phyloP scores from a whole-genome alignment of 2,797 vertebrate species.

The Enteromius radiatus region DNA sequence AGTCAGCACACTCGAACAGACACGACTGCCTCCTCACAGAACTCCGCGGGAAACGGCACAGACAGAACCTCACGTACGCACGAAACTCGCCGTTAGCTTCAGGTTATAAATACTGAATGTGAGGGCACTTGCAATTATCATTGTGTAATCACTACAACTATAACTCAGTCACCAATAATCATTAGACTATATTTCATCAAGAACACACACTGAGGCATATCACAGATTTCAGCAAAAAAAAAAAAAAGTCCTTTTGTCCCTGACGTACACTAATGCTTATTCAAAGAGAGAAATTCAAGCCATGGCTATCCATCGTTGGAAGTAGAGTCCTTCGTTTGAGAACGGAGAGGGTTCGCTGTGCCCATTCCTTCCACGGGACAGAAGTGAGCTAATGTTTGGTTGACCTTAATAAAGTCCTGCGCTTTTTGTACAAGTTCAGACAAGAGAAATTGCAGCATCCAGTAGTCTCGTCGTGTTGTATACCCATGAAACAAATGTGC shows the following conservation, averaged over 20 bases:
- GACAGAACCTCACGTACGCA: constrained; percentile 71
- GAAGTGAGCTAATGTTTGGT: constrained; percentile 77
- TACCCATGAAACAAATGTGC: constrained; percentile 46
- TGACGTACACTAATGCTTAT: constrained; percentile 62
- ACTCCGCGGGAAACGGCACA: constrained; percentile 74
- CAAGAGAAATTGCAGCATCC: constrained; percentile 68
- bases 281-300: constrained; percentile 56
- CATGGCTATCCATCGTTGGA: constrained; percentile 60
- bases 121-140: constrained; percentile 80
- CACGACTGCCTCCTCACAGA: constrained; percentile 66
- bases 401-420: constrained; percentile 64
- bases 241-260: constrained; percentile 64
- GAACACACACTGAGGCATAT: constrained; percentile 77
- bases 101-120: constrained; percentile 74
- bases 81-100: constrained; percentile 72
- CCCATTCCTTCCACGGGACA: constrained; percentile 67
- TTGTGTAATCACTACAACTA: constrained; percentile 79
- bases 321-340: constrained; percentile 66
- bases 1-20: constrained; percentile 66
- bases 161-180: constrained; percentile 76
- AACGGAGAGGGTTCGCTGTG: constrained; percentile 59
- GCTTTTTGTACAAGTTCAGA: constrained; percentile 63
- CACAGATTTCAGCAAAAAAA: constrained; percentile 70
- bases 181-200: constrained; percentile 72
- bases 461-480: constrained; percentile 50